Evolutionary conservation across 2,888 invertebrate genomes (phyloP), one percentile per base, ranked within the genome.

Genomic region (Sepiola atlantica): DNA sequence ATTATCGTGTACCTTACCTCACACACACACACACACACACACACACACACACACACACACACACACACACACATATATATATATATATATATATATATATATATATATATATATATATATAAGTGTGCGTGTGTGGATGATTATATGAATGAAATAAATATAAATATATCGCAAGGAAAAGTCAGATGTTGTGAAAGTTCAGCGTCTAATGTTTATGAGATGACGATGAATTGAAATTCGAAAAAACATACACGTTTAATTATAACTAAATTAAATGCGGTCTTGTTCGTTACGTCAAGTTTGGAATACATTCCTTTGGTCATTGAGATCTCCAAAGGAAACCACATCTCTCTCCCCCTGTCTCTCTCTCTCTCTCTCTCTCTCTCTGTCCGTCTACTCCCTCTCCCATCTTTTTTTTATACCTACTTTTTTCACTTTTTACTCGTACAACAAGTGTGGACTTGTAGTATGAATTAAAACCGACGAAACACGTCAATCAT

Each of bases 401-500:
- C n/a, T n/a, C 77, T 77, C 77, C 28, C 77, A 28, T 77, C 16
- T 28, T 28, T n/a, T 77, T 77, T 28, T 77, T 16, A 14, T 77
- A 77, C n/a, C 77, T 77, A n/a, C 28, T n/a, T n/a, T n/a, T n/a
- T n/a, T n/a, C n/a, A n/a, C n/a, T 77, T 77, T 77, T 28, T n/a
- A 77, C 28, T 77, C 77, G n/a, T 16, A 77, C n/a, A 77, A 77
- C 77, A 77, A 77, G 77, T 10, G n/a, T 77, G 77, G 77, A 28
- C 77, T 77, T 77, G 77, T 77, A n/a, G 28, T 77, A 77, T 77
- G n/a, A 77, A 77, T 77, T 77, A 77, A n/a, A 77, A 28, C n/a
- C 77, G 77, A 28, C 77, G n/a, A 77, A n/a, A 77, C n/a, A n/a
- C 77, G 77, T 77, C 77, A 77, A 77, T 77, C 77, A 77, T 77